Base-by-base conservation (phyloP, 2,113 vertebrate species). In the Gracilinanus agilis region DNA sequence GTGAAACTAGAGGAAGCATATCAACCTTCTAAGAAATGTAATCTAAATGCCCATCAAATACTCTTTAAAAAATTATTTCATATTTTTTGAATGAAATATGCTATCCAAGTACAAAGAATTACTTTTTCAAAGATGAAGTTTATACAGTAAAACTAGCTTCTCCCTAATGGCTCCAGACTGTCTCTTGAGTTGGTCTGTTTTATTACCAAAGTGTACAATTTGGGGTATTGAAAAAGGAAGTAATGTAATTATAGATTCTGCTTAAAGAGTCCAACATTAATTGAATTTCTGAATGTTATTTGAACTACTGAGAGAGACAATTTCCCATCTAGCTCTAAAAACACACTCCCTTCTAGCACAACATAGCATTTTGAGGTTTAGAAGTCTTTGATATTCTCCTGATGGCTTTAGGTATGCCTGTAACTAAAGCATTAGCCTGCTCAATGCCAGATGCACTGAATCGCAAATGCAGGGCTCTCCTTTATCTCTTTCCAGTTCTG, bases 31-130 rank as follows among this genome's bases (percentile, higher is more conserved):
- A 88, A 40, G 58, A 95, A 92, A 90, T 21, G 44, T 88, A 90
- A 53, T 54, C 56, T 95, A 93, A 95, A 75, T 54, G 54, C 53
- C 94, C 44, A 95, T 24, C 49, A 55, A 27, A 94, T 92, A 96
- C 27, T 58, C 94, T 90, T 95, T 96, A 44, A 91, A 83, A 96
- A 96, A 91, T 88, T 92, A 92, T 95, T 96, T 95, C 94, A 97
- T 96, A 96, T 94, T 92, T 49, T 93, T 90, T 92, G 11, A 90
- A 95, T 94, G 89, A 96, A 96, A 96, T 94, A 95, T 95, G 92
- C 93, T n/a, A 90, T 56, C 54, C 58, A 94, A 96, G 91, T 89
- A 89, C 55, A 89, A 94, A 93, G 89, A 90, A 93, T 94, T 91
- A 83, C 93, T 95, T 95, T 95, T 96, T 93, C 75, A 96, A 93